phyloP scores from a whole-genome alignment of 2,113 vertebrate genomes.

The Tapirus terrestris region DNA sequence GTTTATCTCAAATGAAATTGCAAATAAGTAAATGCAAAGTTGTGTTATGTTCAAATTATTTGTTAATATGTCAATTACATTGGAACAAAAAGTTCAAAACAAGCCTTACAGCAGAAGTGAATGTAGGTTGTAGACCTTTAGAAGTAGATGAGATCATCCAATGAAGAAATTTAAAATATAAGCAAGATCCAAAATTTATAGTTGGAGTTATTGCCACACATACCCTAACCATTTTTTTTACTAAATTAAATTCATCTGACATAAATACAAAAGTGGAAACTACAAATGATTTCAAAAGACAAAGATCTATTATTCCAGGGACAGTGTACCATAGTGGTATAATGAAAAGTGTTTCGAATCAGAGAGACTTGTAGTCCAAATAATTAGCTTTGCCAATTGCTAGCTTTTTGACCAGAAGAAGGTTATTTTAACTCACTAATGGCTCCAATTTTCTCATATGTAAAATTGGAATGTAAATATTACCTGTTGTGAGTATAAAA shows the following conservation, averaged over 20 bases:
- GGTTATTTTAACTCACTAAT: neutral
- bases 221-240: neutral
- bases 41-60: neutral
- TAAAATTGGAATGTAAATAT: neutral
- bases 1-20: neutral
- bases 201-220: neutral
- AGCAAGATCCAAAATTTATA: neutral
- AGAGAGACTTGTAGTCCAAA: neutral
- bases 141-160: neutral
- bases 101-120: neutral
- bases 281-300: neutral
- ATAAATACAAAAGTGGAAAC: neutral
- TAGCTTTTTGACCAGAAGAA: neutral
- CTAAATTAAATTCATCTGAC: neutral
- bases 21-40: neutral
- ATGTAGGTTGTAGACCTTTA: neutral
- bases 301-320: neutral
- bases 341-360: neutral
- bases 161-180: neutral
- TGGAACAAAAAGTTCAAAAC: neutral
- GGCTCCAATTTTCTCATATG: neutral
- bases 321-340: neutral
- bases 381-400: neutral
- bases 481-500: neutral
- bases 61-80: neutral